A percentile compares a stretch with the other conserved stretches of the same genome.
Evolutionary conservation across 2,797 vertebrate species (phyloP).

Genomic region (Limnodromus scolopaceus): DNA sequence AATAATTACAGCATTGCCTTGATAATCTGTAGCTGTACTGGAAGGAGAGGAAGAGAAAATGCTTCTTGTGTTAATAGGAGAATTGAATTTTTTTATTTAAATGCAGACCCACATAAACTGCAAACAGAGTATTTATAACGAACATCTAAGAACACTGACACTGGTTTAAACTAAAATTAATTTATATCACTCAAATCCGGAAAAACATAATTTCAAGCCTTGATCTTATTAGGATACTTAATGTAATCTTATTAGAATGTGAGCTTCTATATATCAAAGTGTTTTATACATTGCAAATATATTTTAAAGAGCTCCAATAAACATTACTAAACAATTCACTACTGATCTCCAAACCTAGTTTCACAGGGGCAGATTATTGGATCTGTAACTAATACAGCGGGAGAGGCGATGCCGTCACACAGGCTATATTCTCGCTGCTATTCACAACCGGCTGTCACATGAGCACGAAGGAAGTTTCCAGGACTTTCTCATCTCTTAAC

Average conservation of each 20-base stretch:
- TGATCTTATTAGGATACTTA: conserved; percentile 74
- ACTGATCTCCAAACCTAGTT: conserved; percentile 40
- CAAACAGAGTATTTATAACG: neutral
- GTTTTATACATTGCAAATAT: conserved; percentile 63
- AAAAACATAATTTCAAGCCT: conserved; percentile 73
- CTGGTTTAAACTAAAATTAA: conserved; percentile 68
- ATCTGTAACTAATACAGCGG: conserved; percentile 10
- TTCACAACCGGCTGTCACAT: neutral
- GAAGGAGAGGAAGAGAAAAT: conserved; percentile 17
- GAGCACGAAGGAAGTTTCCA: conserved; percentile 20
- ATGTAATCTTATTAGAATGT: conserved; percentile 71
- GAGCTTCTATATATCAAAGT: conserved; percentile 68
- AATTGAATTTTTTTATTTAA: conserved; percentile 9
- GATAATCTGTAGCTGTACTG: conserved; percentile 33
- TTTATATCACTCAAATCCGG: conserved; percentile 72
- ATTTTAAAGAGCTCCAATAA: conserved; percentile 61
- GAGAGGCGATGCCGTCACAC: neutral
- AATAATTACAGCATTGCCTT: conserved; percentile 48
- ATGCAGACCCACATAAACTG: conserved; percentile 33
- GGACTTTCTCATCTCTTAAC: conserved; percentile 37
- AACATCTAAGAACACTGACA: conserved; percentile 57
- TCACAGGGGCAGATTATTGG: conserved; percentile 22
- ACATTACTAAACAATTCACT: conserved; percentile 53
- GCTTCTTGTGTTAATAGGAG: neutral
- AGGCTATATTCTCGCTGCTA: neutral